phyloP scores from a whole-genome alignment of 2,113 vertebrate species.

The Marcusenius ussheri region DNA sequence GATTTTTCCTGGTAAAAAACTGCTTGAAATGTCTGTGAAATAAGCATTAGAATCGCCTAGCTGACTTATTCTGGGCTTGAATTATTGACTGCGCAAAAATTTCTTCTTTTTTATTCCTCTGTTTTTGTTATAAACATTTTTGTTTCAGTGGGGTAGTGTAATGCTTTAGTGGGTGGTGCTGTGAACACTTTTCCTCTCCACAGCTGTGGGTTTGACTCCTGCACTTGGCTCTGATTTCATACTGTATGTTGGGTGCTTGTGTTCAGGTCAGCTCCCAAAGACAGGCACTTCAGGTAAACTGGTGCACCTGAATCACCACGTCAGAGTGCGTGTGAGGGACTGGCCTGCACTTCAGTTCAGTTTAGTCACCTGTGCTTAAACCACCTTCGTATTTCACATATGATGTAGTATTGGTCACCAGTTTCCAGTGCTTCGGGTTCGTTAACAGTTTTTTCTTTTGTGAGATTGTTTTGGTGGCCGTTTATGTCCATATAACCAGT shows the following conservation, averaged over 20 bases:
- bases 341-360: background rate
- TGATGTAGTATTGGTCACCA: background rate
- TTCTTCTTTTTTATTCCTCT: background rate
- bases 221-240: background rate
- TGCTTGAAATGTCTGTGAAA: background rate
- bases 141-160: background rate
- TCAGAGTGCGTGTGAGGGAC: too few species aligned
- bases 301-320: too few species aligned
- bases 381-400: background rate
- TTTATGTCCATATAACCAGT: background rate
- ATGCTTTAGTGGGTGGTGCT: background rate
- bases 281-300: too few species aligned
- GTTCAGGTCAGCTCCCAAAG: too few species aligned
- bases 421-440: background rate
- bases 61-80: background rate
- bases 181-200: background rate
- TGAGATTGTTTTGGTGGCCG: background rate
- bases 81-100: background rate
- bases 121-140: background rate
- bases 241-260: too few species aligned
- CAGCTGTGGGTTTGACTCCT: background rate
- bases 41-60: background rate
- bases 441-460: background rate
- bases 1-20: background rate
- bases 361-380: background rate